A percentile compares a stretch with the other conserved stretches of the same genome.
These are phyloP conservation scores for Cavia porcellus DNA, from an alignment of 2,113 vertebrate species.

Conservation along the genomic window DNA sequence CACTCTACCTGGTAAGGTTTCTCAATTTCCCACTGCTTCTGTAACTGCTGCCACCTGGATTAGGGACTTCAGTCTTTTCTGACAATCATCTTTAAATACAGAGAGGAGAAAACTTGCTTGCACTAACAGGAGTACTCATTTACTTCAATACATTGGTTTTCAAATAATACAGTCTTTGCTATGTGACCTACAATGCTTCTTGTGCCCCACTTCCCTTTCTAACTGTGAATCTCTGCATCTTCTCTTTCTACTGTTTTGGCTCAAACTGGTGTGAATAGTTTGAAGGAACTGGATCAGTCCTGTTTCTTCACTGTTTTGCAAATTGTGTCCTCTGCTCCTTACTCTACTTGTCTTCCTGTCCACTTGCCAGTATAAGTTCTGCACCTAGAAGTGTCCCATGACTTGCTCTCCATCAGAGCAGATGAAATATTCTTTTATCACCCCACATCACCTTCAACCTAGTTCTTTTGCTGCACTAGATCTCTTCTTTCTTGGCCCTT, in stretches of 20 bases:
- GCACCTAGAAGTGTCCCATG: background rate
- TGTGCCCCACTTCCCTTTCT: background rate
- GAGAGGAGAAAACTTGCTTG: background rate
- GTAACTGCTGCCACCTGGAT: background rate
- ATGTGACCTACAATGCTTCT: background rate
- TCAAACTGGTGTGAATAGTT: background rate
- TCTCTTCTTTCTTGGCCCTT: accelerated
- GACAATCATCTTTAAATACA: background rate
- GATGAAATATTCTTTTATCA: background rate
- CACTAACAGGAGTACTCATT: background rate
- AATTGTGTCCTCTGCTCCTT: background rate
- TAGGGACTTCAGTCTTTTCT: background rate
- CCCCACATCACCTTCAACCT: background rate
- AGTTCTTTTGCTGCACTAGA: background rate
- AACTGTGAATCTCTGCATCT: background rate
- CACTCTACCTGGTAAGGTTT: background rate
- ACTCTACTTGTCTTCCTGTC: background rate
- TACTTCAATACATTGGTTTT: background rate
- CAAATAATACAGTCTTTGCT: background rate
- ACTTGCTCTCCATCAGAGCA: background rate
- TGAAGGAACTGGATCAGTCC: background rate
- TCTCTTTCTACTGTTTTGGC: background rate
- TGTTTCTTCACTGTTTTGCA: background rate
- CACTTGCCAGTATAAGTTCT: background rate
- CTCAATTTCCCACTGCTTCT: background rate